Percentiles rank a stretch among this genome's conserved stretches.
Evolutionary conservation across 2,888 invertebrate genomes (phyloP).

Genomic region (Nymphalis urticae): DNA sequence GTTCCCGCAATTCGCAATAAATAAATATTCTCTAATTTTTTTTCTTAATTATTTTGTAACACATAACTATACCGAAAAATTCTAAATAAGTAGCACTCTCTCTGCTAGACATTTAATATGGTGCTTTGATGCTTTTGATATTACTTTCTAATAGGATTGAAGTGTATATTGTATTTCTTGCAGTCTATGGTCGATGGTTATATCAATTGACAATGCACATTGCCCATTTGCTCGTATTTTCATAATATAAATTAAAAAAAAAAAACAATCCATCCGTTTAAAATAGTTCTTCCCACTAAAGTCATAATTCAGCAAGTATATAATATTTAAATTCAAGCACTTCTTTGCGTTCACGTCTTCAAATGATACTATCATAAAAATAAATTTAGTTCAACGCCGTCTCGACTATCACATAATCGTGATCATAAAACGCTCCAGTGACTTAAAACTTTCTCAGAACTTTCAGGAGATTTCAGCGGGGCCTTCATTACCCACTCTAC

Average conservation of each 20-base stretch:
- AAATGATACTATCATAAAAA: conserved; percentile 15
- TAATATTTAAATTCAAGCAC: conserved; percentile 8
- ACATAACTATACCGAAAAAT: too few relatives aligned
- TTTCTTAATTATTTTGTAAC: too few relatives aligned
- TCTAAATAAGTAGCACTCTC: too few relatives aligned
- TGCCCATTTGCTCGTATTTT: too few relatives aligned
- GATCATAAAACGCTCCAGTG: conserved; percentile 20
- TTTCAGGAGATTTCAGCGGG: conserved; percentile 28
- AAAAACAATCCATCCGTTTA: neutral
- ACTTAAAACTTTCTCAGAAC: conserved; percentile 27
- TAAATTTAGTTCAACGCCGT: conserved; percentile 15
- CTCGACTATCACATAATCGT: conserved; percentile 20
- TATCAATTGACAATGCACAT: too few relatives aligned
- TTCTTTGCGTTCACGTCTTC: neutral
- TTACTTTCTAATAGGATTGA: too few relatives aligned
- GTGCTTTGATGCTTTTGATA: too few relatives aligned
- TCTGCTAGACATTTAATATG: too few relatives aligned
- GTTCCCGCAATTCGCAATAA: too few relatives aligned
- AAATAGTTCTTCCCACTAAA: neutral
- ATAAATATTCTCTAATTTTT: too few relatives aligned
- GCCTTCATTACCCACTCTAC: conserved; percentile 53
- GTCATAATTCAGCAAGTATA: neutral
- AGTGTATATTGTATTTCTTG: too few relatives aligned
- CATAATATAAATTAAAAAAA: neutral
- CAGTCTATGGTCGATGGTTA: too few relatives aligned